Evolutionary conservation across 2,797 vertebrate species (phyloP).

Genomic region (Trachurus trachurus): DNA sequence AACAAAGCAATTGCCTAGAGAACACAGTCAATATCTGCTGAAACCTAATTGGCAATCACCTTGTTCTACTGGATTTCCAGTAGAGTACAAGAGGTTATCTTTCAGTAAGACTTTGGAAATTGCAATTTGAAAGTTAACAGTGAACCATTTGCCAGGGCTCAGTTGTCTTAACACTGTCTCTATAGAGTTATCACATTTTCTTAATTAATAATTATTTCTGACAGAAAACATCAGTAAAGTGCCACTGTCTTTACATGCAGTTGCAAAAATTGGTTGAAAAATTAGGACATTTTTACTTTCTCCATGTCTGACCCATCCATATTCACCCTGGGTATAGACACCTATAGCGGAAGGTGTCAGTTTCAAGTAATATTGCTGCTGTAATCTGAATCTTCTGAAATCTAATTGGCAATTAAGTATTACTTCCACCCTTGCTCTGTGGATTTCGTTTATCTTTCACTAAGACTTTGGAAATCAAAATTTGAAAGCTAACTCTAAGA

Average conservation of each 20-base stretch:
- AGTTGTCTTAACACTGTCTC: no score
- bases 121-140: slow-evolving; percentile 6
- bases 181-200: no score
- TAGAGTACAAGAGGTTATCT: slow-evolving; percentile 2
- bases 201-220: no score
- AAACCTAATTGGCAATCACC: slow-evolving; percentile 36
- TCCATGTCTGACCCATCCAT: no score
- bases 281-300: no score
- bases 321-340: no score
- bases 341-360: no score
- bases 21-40: slow-evolving; percentile 49
- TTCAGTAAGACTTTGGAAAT: slow-evolving; percentile 1
- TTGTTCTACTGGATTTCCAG: slow-evolving; percentile 16
- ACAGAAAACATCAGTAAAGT: no score
- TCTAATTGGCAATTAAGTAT: slow-evolving; percentile 36
- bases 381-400: slow-evolving; percentile 34
- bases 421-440: slow-evolving; percentile 14
- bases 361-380: no score
- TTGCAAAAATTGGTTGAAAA: no score
- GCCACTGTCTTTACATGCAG: no score
- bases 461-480: slow-evolving; percentile 1
- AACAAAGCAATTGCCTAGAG: slow-evolving; percentile 16
- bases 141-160: background rate
- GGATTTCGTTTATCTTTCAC: slow-evolving; percentile 3
- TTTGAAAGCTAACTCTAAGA: slow-evolving; percentile 7